A percentile compares a stretch with the other conserved stretches of the same genome.
Evolutionary conservation across 2,113 vertebrate genomes (phyloP).

Genomic region (Dipodomys spectabilis): DNA sequence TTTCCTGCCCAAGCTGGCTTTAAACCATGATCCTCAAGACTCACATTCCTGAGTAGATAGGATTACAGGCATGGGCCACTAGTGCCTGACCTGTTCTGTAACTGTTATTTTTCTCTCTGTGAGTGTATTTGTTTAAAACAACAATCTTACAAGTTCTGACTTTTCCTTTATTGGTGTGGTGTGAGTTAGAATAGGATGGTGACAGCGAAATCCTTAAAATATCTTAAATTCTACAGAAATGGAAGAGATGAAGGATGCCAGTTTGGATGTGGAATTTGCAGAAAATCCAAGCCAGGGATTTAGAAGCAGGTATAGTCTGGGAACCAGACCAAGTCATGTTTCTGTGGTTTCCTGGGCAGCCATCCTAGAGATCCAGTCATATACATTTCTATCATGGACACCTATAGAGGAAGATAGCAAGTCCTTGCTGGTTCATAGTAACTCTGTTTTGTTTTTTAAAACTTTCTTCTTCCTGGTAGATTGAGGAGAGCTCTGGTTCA

Average conservation of each 20-base stretch:
- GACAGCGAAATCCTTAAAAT: background rate
- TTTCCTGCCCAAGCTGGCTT: no score
- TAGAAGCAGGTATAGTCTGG: background rate
- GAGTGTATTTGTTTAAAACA: background rate
- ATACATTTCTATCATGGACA: background rate
- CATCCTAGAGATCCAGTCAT: background rate
- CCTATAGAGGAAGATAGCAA: background rate
- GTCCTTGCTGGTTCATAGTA: background rate
- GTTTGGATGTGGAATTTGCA: background rate
- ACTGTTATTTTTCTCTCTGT: background rate
- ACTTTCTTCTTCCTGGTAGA: background rate
- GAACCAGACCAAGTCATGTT: background rate
- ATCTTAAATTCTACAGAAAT: background rate
- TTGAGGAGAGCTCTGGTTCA: background rate
- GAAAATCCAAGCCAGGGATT: background rate
- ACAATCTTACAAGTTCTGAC: background rate
- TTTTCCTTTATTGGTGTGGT: background rate
- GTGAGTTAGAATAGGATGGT: background rate
- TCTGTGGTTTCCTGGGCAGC: background rate
- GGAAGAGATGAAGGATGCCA: background rate
- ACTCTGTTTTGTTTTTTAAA: background rate
- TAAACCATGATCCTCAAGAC: no score
- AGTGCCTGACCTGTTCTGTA: background rate
- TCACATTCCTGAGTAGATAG: no score
- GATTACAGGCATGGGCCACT: no score